phyloP scores from a whole-genome alignment of 2,888 invertebrate species.

The Archips crataeganus region DNA sequence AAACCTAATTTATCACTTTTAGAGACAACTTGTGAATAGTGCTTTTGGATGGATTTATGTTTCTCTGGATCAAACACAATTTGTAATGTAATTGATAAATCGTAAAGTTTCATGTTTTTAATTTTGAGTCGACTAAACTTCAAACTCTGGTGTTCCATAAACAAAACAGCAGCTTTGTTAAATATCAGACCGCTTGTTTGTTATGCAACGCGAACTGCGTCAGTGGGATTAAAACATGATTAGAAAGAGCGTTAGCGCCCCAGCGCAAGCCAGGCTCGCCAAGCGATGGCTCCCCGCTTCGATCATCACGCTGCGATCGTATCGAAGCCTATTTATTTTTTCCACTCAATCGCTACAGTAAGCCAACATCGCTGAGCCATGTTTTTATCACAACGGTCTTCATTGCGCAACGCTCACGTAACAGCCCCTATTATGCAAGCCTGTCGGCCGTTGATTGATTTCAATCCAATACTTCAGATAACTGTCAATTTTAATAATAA shows the following conservation, averaged over 20 bases:
- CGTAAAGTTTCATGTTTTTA: not conserved
- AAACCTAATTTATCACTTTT: constrained; percentile 35
- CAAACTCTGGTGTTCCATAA: not conserved
- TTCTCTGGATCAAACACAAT: not conserved
- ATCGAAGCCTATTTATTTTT: constrained; percentile 34
- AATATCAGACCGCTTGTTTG: not conserved
- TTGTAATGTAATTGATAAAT: not conserved
- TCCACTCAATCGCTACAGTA: constrained; percentile 22
- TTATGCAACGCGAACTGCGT: constrained; percentile 10
- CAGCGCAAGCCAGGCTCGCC: not conserved
- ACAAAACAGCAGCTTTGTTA: not conserved
- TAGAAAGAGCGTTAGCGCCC: constrained; percentile 6
- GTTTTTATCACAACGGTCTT: constrained; percentile 30
- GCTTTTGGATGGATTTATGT: constrained; percentile 1
- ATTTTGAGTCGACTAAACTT: not conserved
- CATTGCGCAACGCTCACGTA: constrained; percentile 26
- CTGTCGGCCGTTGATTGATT: constrained; percentile 22
- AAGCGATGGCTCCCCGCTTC: not conserved
- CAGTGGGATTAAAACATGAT: constrained; percentile 30
- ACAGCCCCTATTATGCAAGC: constrained; percentile 18
- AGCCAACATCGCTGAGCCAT: constrained; percentile 8
- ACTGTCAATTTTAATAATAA: constrained; percentile 18
- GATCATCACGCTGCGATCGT: constrained; percentile 22
- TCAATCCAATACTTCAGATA: constrained; percentile 22
- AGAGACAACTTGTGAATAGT: constrained; percentile 10